Evolutionary conservation across 1,140 invertebrate species (phyloP), one percentile per base, ranked within the genome.

Genomic region (Papilio dardanus): DNA sequence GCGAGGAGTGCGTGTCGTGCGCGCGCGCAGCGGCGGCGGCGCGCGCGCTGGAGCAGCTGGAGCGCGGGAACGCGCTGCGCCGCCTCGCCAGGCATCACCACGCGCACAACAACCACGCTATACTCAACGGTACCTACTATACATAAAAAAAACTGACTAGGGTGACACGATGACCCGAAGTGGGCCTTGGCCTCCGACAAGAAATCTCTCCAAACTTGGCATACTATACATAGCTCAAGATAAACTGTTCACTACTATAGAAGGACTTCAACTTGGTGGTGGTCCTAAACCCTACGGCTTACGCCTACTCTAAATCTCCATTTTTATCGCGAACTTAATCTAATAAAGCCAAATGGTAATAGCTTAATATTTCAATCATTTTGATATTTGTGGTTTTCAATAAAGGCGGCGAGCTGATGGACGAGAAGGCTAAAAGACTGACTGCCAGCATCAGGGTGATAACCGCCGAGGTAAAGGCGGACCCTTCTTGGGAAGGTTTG

Each of bases 401-500:
- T 46, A 46, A 7, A 91, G 90, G 90, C 58, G 88, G 89, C 4
- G 93, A 93, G 30, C 78, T 93, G 62, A 92, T 92, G 79, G 93
- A 94, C 74, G 93, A 93, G 79, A 89, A 88, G 65, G 87, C 92
- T n/a, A 84, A 89, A 37, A 84, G 88, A 77, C 87, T 94, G 76
- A 91, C 85, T 24, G 90, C 91, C 65, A 89, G 88, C 68, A 90
- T 94, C 12, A 87, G 86, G 74, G 84, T 91, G 5, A 90, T 93
- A 16, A 90, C 87, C 0, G 84, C 87, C 6, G 93, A 94, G 58
- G 85, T 94, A 54, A 89, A 91, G 46, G 80, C 89, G 0, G 93
- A 94, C 68, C 88, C 92, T 0, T 88, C 88, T 0, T 94, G 93
- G 93, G 90, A 92, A 80, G 92, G 93, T 94, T 78, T 80, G 79